phyloP scores from a whole-genome alignment of 2,113 vertebrate species.

The Fregetta grallaria region DNA sequence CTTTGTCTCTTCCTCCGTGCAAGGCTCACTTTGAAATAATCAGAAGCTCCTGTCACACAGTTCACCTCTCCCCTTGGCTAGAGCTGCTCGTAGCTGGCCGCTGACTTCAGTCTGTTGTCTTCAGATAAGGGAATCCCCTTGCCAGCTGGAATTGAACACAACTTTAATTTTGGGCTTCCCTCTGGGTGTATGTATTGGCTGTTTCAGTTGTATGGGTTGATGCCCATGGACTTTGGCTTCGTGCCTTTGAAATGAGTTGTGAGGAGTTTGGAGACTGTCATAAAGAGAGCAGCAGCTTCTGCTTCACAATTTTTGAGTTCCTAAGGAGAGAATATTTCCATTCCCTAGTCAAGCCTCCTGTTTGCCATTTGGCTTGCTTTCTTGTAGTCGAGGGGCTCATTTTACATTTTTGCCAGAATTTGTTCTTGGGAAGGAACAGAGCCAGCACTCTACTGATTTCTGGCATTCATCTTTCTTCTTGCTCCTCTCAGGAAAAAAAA shows the following conservation, averaged over 20 bases:
- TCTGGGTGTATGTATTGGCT: background rate
- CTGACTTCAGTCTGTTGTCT: background rate
- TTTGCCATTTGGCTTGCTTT: background rate
- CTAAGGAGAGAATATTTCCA: background rate
- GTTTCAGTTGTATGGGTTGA: background rate
- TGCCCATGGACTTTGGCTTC: background rate
- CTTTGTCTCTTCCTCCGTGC: background rate
- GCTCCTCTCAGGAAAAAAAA: slow-evolving; percentile 81
- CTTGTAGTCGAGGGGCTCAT: background rate
- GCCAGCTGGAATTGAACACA: background rate
- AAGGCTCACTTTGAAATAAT: background rate
- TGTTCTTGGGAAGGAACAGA: background rate
- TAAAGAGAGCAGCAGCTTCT: background rate
- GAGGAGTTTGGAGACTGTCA: background rate
- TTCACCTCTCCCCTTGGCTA: background rate
- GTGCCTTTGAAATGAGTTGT: background rate
- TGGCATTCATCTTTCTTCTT: background rate
- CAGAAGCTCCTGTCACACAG: background rate
- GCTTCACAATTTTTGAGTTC: background rate
- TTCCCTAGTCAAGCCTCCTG: background rate
- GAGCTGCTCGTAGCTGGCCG: background rate
- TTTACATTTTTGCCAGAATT: background rate
- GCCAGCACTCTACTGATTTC: background rate
- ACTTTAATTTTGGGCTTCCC: background rate
- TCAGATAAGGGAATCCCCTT: background rate